Evolutionary conservation across 2,888 invertebrate species (phyloP).

Genomic region (Polietes domitor): DNA sequence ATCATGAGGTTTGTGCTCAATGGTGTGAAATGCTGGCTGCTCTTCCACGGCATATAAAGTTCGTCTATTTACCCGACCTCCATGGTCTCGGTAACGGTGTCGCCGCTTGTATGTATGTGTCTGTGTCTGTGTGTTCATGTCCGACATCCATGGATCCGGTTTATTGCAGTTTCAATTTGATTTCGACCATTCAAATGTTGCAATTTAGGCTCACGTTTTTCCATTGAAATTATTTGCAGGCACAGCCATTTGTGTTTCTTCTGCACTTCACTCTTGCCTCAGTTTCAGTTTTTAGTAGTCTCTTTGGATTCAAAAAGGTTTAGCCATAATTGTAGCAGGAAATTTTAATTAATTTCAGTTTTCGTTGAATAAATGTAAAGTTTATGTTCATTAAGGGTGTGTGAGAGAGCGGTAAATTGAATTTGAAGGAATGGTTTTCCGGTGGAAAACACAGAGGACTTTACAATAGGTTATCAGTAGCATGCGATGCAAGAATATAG

Average conservation of each 20-base stretch:
- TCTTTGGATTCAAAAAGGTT: neutral
- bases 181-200: conserved; percentile 1
- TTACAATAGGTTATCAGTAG: no score
- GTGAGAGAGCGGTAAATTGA: no score
- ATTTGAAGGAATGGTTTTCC: no score
- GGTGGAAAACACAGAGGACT: no score
- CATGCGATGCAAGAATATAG: no score
- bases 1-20: conserved; percentile 26
- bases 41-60: neutral
- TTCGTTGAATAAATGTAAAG: neutral
- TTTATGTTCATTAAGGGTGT: conserved; percentile 5
- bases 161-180: neutral
- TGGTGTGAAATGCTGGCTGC: conserved; percentile 17
- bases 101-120: neutral
- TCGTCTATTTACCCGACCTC: neutral
- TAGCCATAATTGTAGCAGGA: neutral
- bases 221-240: neutral
- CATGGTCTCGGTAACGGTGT: neutral
- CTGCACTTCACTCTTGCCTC: neutral
- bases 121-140: neutral
- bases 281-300: neutral
- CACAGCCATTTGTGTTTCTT: neutral
- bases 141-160: neutral
- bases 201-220: neutral
- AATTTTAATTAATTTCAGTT: neutral